Conservation (phyloP, 1,140 invertebrate species). For the Anoplophora glabripennis region DNA sequence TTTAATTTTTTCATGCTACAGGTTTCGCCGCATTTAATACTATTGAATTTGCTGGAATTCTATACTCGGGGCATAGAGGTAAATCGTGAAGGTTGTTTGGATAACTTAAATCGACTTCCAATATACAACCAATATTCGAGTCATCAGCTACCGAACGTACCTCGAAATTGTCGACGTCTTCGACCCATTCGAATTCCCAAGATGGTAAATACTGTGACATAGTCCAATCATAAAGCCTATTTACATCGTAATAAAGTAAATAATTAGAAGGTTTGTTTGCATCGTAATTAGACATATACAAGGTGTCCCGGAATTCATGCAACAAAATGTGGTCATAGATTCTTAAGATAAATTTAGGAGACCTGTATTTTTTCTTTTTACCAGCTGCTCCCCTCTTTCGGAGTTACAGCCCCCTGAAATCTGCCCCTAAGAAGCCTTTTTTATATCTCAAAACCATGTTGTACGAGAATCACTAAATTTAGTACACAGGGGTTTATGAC, state of each 20-base stretch:
- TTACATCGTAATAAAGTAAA: neutral
- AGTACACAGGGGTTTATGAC: too few species aligned
- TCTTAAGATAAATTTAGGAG: too few species aligned
- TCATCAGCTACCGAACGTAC: neutral
- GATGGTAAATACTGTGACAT: constrained; percentile 2
- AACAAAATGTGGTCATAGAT: too few species aligned
- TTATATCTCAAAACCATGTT: too few species aligned
- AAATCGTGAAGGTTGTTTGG: neutral
- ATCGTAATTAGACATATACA: constrained; percentile 9
- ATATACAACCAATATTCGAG: neutral
- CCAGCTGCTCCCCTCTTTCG: too few species aligned
- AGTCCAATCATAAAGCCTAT: neutral
- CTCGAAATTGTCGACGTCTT: neutral
- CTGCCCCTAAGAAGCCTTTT: too few species aligned
- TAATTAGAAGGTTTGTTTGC: neutral
- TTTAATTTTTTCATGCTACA: too few species aligned
- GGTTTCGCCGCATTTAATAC: neutral
- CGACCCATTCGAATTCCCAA: neutral
- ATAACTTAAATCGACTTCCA: constrained; percentile 1
- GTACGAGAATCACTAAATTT: too few species aligned
- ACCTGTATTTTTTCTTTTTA: too few species aligned
- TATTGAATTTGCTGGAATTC: constrained; percentile 20
- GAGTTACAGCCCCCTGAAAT: too few species aligned
- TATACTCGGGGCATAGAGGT: constrained; percentile 46
- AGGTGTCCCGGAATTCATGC: too few species aligned